Evolutionary conservation across 2,113 vertebrate species (phyloP).

Genomic region (Myrmecobius fasciatus): DNA sequence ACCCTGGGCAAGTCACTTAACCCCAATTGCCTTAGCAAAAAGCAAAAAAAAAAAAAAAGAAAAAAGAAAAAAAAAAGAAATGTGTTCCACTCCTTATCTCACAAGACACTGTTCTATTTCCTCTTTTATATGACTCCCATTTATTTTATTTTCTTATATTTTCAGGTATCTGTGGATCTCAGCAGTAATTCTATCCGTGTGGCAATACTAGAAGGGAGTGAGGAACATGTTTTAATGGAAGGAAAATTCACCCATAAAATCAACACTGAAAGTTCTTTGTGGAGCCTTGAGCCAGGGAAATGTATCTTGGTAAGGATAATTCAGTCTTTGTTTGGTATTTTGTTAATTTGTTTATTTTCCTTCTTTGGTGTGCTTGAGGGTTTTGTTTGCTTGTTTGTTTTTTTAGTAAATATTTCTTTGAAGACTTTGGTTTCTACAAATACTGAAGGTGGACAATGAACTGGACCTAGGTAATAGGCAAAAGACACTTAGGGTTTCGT

Average conservation of each 20-base stretch:
- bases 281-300: slow-evolving; percentile 95
- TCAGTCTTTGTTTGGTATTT: background rate
- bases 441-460: no score
- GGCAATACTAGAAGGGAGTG: slow-evolving; percentile 84
- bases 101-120: background rate
- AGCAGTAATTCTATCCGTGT: slow-evolving; percentile 86
- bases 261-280: slow-evolving; percentile 95
- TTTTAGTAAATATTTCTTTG: no score
- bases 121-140: background rate
- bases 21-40: no score
- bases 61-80: no score
- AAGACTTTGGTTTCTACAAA: no score
- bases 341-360: background rate
- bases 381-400: background rate
- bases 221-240: slow-evolving; percentile 89
- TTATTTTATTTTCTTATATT: slow-evolving; percentile 15
- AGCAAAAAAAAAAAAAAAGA: no score
- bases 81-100: background rate
- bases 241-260: slow-evolving; percentile 95
- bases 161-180: slow-evolving; percentile 91
- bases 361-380: background rate
- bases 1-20: no score
- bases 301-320: slow-evolving; percentile 90
- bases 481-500: no score
- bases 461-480: no score